Evolutionary conservation across 2,888 invertebrate genomes (phyloP).

Genomic region (Sinodicranocentrus sp.): DNA sequence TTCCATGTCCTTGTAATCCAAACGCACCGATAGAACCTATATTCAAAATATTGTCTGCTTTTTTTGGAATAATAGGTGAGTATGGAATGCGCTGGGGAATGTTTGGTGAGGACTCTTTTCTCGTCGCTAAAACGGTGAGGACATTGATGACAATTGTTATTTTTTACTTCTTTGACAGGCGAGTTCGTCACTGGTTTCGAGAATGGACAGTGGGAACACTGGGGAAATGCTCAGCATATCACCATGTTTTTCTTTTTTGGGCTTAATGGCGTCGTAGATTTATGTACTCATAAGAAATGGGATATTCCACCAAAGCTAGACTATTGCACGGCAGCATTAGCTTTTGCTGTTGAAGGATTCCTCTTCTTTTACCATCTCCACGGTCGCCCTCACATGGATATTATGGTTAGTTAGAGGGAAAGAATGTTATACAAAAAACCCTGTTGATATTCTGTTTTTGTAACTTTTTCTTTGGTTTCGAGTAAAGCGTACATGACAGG

Average conservation of each 20-base stretch:
- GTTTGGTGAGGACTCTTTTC: neutral
- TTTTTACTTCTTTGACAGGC: constrained; percentile 68
- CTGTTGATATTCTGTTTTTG: neutral
- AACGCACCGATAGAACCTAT: constrained; percentile 77
- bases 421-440: too few relatives aligned
- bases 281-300: constrained; percentile 78
- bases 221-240: constrained; percentile 80
- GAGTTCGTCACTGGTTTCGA: constrained; percentile 78
- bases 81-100: neutral
- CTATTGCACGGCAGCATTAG: constrained; percentile 78
- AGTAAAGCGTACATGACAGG: too few relatives aligned
- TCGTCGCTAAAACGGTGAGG: too few relatives aligned
- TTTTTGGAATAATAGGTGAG: constrained; percentile 77
- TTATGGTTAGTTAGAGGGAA: constrained; percentile 77
- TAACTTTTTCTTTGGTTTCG: too few relatives aligned
- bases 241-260: constrained; percentile 81
- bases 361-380: constrained; percentile 80
- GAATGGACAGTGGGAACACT: constrained; percentile 77
- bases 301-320: constrained; percentile 79
- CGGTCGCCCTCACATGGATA: constrained; percentile 78
- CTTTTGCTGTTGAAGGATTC: constrained; percentile 79
- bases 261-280: constrained; percentile 79
- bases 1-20: constrained; percentile 69
- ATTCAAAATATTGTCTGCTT: constrained; percentile 77
- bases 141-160: too few relatives aligned